Evolutionary conservation across 2,113 vertebrate species (phyloP).

Genomic region (Sinocyclocheilus grahami): DNA sequence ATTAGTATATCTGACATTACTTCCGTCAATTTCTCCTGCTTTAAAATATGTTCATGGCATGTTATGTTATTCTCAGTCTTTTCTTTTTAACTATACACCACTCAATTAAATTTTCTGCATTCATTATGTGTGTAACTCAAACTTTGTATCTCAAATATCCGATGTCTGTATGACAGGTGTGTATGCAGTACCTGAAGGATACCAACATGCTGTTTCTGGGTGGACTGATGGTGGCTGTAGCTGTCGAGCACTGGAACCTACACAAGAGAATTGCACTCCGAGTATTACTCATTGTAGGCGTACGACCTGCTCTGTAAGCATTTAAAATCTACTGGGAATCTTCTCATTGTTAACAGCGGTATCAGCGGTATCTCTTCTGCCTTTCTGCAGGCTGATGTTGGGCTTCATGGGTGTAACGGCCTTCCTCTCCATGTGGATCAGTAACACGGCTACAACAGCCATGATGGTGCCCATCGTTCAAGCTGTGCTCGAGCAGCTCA

Average conservation of each 20-base stretch:
- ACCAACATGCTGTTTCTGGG: slow-evolving; percentile 96
- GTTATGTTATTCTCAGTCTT: not conserved
- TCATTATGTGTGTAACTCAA: not conserved
- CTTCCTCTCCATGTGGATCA: slow-evolving; percentile 99
- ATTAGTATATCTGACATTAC: not conserved
- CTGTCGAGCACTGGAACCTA: slow-evolving; percentile 92
- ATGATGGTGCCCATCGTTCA: slow-evolving; percentile 98
- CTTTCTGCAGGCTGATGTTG: slow-evolving; percentile 85
- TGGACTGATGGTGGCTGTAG: slow-evolving; percentile 89
- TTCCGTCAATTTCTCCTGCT: not conserved
- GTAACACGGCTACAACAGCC: slow-evolving; percentile 94
- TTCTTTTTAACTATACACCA: not conserved
- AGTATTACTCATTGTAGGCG: slow-evolving; percentile 86
- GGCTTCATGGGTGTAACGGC: slow-evolving; percentile 94
- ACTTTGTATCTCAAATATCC: not conserved
- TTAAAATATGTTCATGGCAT: not conserved
- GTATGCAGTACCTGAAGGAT: slow-evolving; percentile 95
- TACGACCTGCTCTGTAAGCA: slow-evolving; percentile 88
- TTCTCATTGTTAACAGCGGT: not conserved
- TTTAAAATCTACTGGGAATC: not conserved
- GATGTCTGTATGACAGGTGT: slow-evolving; percentile 78
- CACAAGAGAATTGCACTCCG: slow-evolving; percentile 91
- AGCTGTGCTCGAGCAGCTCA: slow-evolving; percentile 87
- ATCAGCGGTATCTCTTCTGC: not conserved
- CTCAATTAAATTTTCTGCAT: not conserved